Conservation (phyloP, 2,797 vertebrate genomes). For the Myoxocephalus aenaeus region DNA sequence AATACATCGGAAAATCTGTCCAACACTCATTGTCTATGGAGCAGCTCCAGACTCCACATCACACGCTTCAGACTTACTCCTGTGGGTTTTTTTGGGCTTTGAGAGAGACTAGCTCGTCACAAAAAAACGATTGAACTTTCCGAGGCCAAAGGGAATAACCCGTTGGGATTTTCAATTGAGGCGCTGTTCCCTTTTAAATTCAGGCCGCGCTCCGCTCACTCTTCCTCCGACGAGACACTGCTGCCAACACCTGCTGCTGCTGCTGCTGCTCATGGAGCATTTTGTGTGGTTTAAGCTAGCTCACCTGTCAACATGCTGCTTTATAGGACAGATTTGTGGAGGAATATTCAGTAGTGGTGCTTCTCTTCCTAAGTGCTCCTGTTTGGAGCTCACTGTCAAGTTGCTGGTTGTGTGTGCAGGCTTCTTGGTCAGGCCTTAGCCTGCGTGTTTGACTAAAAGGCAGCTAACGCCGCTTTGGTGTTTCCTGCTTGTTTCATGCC, state of each 20-base stretch:
- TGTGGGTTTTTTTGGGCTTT: background rate
- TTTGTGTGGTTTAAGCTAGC: background rate
- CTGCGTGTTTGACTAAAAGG: background rate
- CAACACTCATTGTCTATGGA: no score
- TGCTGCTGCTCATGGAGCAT: background rate
- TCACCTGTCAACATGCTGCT: background rate
- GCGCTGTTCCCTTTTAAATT: background rate
- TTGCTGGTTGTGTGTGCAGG: background rate
- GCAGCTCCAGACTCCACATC: background rate
- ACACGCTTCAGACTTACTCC: background rate
- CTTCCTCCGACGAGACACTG: background rate
- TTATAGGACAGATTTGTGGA: background rate
- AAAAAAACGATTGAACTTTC: background rate
- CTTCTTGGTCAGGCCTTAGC: background rate
- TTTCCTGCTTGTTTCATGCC: background rate
- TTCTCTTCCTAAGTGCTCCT: background rate
- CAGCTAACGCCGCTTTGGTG: background rate
- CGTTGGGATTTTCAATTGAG: background rate
- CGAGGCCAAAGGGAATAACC: background rate
- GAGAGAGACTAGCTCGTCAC: background rate
- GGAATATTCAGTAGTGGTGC: background rate
- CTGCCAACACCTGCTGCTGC: conserved; percentile 2
- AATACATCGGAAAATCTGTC: background rate
- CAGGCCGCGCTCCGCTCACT: background rate
- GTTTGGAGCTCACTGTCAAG: background rate